Percentiles rank a stretch among this genome's conserved stretches.
Evolutionary conservation across 1,140 invertebrate genomes (phyloP).

Genomic region (Micrasema minimum): DNA sequence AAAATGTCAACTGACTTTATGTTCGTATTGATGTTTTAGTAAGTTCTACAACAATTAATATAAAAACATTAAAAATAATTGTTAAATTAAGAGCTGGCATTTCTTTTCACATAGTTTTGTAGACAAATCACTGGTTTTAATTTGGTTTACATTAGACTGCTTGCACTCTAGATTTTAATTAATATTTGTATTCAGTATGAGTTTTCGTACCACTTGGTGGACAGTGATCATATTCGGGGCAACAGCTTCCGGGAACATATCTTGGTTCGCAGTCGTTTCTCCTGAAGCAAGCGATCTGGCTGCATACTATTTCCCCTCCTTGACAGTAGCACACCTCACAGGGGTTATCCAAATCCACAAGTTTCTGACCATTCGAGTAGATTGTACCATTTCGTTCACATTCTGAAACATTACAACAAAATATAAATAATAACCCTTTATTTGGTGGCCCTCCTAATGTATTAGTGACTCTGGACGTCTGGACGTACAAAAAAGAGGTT

Average conservation of each 20-base stretch:
- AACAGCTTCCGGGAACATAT: conserved; percentile 76
- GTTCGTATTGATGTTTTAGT: too few relatives aligned
- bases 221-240: conserved; percentile 83
- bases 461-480: too few relatives aligned
- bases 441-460: too few relatives aligned
- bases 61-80: too few relatives aligned
- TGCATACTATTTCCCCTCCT: conserved; percentile 80
- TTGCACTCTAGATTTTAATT: too few relatives aligned
- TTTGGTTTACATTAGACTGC: too few relatives aligned
- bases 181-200: too few relatives aligned
- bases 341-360: conserved; percentile 74
- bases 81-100: too few relatives aligned
- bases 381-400: conserved; percentile 79
- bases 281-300: conserved; percentile 77
- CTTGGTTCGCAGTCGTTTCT: conserved; percentile 78
- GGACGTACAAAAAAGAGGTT: too few relatives aligned
- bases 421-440: conserved; percentile 67
- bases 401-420: conserved; percentile 78
- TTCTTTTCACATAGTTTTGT: too few relatives aligned
- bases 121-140: too few relatives aligned
- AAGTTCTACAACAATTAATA: too few relatives aligned
- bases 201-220: conserved; percentile 69
- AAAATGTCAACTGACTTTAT: not conserved
- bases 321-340: conserved; percentile 84
- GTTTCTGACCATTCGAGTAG: conserved; percentile 80